Conservation (phyloP, 2,113 vertebrate species). For the Proteles cristata region DNA sequence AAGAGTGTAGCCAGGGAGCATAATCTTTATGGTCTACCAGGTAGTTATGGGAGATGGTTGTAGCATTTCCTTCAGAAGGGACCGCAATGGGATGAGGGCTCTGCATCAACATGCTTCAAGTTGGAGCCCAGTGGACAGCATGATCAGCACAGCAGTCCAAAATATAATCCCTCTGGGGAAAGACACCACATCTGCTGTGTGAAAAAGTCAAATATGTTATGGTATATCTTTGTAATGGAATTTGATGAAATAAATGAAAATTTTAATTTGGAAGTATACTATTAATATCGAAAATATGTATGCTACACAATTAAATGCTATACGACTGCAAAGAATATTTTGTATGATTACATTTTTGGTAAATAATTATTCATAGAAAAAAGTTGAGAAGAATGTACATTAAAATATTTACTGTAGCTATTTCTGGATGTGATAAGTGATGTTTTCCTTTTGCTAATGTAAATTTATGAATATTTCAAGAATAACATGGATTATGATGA, state of each 20-base stretch:
- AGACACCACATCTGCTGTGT: neutral
- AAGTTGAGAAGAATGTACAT: neutral
- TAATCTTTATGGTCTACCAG: neutral
- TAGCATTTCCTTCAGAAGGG: neutral
- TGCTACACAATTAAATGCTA: neutral
- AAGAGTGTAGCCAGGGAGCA: neutral
- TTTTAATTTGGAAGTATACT: neutral
- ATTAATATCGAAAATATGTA: neutral
- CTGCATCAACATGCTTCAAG: rapidly evolving
- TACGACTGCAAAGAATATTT: neutral
- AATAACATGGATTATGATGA: neutral
- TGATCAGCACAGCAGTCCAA: neutral
- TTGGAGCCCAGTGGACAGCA: neutral
- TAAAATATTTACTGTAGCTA: neutral
- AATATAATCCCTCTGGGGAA: neutral
- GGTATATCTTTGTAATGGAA: neutral
- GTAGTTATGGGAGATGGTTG: neutral
- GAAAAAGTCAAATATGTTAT: neutral
- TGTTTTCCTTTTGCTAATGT: neutral
- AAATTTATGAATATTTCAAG: slow-evolving; percentile 7
- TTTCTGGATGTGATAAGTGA: neutral
- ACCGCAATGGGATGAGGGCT: neutral
- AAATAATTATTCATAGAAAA: neutral
- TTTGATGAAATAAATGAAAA: slow-evolving; percentile 35
- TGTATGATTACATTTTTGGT: neutral